Evolutionary conservation across 2,113 vertebrate genomes (phyloP).

Genomic region (Pollimyrus isidori): DNA sequence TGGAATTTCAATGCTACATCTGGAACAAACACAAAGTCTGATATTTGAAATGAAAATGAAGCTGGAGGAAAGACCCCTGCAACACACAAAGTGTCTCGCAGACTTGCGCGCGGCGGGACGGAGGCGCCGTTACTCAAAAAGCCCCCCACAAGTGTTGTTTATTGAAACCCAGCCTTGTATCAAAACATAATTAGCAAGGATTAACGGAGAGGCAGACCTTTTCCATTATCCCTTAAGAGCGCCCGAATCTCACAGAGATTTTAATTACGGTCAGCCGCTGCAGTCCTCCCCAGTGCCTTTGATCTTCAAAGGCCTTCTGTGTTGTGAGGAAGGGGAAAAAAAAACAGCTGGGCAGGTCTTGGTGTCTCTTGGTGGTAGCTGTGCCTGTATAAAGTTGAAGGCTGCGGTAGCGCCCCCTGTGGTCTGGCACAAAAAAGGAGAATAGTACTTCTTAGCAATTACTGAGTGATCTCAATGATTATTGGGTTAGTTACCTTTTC

Average conservation of each 20-base stretch:
- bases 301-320: conserved; percentile 55
- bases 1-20: neutral
- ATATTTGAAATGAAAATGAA: conserved; percentile 2
- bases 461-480: neutral
- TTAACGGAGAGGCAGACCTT: conserved; percentile 44
- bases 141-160: conserved; percentile 34
- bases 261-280: conserved; percentile 54
- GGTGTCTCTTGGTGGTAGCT: conserved; percentile 23
- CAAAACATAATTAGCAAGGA: conserved; percentile 53
- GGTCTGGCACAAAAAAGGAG: neutral
- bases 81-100: neutral
- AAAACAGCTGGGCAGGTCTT: conserved; percentile 32
- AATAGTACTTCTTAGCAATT: neutral
- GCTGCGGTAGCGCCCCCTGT: neutral
- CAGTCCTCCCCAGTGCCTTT: conserved; percentile 43
- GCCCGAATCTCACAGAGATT: conserved; percentile 44
- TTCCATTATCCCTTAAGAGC: conserved; percentile 54
- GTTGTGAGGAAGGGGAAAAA: conserved; percentile 31
- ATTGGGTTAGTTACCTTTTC: neutral
- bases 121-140: neutral
- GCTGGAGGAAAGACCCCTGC: neutral
- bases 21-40: neutral
- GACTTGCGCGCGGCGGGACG: neutral
- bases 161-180: conserved; percentile 41
- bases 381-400: neutral